A percentile compares a stretch with the other conserved stretches of the same genome.
Evolutionary conservation across 2,113 vertebrate genomes (phyloP).

Genomic region (sheep (Ovis aries)): DNA sequence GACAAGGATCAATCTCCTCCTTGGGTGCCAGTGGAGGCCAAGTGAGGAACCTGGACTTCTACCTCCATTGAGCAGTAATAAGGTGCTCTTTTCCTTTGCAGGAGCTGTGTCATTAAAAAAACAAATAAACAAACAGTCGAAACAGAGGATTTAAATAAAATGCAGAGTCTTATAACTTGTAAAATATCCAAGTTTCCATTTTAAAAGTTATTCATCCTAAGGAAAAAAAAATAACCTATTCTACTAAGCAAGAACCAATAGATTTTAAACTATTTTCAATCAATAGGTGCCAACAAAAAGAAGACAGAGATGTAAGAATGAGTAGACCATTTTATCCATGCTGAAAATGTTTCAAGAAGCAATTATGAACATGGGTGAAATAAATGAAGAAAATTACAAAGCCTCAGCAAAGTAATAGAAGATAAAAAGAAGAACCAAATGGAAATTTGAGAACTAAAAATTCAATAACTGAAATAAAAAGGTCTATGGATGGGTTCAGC

Average conservation of each 20-base stretch:
- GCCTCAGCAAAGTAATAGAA: neutral
- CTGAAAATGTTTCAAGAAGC: neutral
- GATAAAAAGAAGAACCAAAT: neutral
- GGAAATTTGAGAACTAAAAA: neutral
- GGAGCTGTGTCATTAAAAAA: neutral
- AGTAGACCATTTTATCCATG: neutral
- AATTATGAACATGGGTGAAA: neutral
- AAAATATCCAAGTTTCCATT: neutral
- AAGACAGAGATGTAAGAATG: neutral
- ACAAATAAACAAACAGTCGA: neutral
- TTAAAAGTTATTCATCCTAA: neutral
- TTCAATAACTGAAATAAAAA: neutral
- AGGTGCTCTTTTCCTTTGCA: neutral
- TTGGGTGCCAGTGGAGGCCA: neutral
- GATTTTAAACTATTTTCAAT: neutral
- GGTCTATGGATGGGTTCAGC: neutral
- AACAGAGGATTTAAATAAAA: neutral
- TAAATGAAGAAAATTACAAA: neutral
- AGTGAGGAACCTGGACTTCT: neutral
- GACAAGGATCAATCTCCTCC: neutral
- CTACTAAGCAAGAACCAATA: neutral
- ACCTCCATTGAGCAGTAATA: neutral
- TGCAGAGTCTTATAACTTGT: neutral
- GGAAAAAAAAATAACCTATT: neutral
- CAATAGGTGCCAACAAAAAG: neutral